Conservation (phyloP, 23 tunicate species). For the Ciona savignyi region DNA sequence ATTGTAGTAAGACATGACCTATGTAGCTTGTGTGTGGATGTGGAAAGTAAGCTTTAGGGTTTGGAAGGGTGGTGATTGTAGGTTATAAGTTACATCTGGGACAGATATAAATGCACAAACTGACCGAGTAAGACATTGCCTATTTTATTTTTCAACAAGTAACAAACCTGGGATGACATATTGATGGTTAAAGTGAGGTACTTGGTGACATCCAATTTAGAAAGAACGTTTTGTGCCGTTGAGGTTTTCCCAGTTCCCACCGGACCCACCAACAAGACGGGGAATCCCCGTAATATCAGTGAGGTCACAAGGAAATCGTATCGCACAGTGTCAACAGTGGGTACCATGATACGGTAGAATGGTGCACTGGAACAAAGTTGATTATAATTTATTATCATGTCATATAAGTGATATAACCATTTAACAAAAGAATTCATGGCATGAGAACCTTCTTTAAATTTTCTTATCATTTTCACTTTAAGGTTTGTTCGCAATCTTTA, state of each 20-base stretch:
- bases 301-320: conserved; percentile 80
- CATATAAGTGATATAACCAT: too few species aligned
- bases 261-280: conserved; percentile 88
- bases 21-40: too few species aligned
- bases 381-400: not conserved
- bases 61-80: too few species aligned
- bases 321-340: conserved; percentile 92
- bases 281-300: conserved; percentile 46
- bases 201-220: conserved; percentile 56
- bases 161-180: conserved; percentile 97
- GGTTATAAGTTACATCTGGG: too few species aligned
- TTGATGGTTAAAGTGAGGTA: conserved; percentile 78
- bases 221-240: conserved; percentile 71
- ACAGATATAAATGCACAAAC: too few species aligned
- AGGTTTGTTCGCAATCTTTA: too few species aligned
- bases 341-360: conserved; percentile 93
- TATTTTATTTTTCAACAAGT: too few species aligned
- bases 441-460: too few species aligned
- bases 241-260: conserved; percentile 98
- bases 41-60: too few species aligned
- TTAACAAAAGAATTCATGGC: not conserved
- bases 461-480: too few species aligned
- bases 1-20: too few species aligned
- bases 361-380: conserved; percentile 43
- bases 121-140: too few species aligned